phyloP scores from a whole-genome alignment of 2,113 vertebrate species.

The Junco hyemalis region DNA sequence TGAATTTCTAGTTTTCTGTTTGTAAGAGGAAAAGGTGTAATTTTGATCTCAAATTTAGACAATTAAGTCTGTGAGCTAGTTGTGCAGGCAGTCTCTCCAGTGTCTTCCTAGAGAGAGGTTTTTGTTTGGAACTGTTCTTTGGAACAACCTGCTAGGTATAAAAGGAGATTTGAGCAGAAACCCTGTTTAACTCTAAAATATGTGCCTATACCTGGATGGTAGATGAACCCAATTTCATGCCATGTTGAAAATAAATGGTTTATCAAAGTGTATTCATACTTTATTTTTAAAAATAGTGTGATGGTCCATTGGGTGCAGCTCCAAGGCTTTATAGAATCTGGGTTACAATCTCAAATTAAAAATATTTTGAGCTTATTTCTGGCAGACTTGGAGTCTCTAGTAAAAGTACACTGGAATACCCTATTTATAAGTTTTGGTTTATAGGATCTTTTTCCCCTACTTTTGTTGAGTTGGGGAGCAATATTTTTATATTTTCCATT shows the following conservation, averaged over 20 bases:
- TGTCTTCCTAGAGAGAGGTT: neutral
- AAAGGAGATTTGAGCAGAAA: neutral
- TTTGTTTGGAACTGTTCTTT: neutral
- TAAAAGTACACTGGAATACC: conserved; percentile 47
- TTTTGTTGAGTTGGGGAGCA: conserved; percentile 51
- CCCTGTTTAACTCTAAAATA: neutral
- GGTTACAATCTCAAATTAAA: conserved; percentile 13
- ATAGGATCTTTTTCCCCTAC: conserved; percentile 1
- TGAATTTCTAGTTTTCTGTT: neutral
- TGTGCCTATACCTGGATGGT: neutral
- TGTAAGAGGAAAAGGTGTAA: neutral
- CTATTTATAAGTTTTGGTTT: conserved; percentile 50
- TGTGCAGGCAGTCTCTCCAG: neutral
- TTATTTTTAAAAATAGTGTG: neutral
- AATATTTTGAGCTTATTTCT: neutral
- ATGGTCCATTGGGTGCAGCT: neutral
- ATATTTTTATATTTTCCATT: conserved; percentile 64
- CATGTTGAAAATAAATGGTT: conserved; percentile 17
- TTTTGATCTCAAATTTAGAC: neutral
- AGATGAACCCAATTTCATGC: neutral
- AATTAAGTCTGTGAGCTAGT: neutral
- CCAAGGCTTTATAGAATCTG: conserved; percentile 12
- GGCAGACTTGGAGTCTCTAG: neutral
- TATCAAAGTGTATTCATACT: conserved; percentile 3
- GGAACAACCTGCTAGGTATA: neutral